Percentiles rank a stretch among this genome's conserved stretches.
Evolutionary conservation across 2,797 vertebrate genomes (phyloP).

Genomic region (Mormyrops boulengeri): DNA sequence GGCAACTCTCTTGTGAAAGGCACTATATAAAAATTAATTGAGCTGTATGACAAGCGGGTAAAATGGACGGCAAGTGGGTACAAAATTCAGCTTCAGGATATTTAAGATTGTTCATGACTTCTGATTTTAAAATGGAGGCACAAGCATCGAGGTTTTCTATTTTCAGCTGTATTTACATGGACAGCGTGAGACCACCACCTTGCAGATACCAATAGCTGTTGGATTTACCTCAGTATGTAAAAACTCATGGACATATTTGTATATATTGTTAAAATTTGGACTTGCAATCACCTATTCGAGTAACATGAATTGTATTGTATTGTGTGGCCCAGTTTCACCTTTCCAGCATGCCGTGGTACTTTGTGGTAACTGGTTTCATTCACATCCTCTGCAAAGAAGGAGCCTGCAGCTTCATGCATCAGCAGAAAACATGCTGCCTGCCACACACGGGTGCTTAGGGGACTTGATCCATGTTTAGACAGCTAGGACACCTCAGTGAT

Average conservation of each 20-base stretch:
- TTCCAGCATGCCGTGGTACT: neutral
- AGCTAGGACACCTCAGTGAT: neutral
- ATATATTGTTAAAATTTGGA: neutral
- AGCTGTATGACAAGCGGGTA: neutral
- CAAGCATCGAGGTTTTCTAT: neutral
- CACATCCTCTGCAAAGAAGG: neutral
- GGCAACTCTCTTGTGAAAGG: neutral
- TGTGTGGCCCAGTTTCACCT: neutral
- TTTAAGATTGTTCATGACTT: neutral
- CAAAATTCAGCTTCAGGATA: neutral
- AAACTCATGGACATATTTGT: neutral
- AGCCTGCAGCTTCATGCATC: neutral
- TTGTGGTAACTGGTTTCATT: neutral
- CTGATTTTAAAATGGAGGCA: neutral
- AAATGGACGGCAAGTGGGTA: neutral
- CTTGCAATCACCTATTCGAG: neutral
- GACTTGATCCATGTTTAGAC: neutral
- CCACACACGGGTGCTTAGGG: neutral
- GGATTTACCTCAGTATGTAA: neutral
- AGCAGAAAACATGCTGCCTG: neutral
- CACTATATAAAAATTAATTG: neutral
- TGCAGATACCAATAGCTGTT: neutral
- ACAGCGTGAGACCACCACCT: neutral
- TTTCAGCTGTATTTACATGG: neutral
- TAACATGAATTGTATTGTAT: neutral